Base-by-base conservation (phyloP, 1,140 invertebrate species). In the Diprion similis region DNA sequence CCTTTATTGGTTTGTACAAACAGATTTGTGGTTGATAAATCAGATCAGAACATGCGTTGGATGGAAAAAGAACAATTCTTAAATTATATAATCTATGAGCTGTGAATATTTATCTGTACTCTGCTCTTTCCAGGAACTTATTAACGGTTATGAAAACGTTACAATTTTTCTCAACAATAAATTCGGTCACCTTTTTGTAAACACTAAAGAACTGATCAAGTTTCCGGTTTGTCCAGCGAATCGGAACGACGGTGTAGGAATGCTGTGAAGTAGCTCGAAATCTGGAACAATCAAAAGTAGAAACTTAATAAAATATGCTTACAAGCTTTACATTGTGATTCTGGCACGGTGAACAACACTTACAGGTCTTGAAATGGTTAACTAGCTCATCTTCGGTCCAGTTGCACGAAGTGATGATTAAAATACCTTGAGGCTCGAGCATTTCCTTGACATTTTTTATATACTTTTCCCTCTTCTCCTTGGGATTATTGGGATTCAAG, bases 361-460 rank as follows among this genome's bases (percentile, higher is more conserved):
- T 81, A 91, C 91, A 81, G 71, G 88, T 82, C 19, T 86, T 81
- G 84, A 97, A 97, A 78, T 96, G 94, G 6, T 88, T 83, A 9
- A 91, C 74, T 37, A 99, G 83, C 86, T 99, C 96, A 1, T 92
- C 89, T 80, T 94, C 92, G 0, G 97, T 98, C 95, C 97, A 98
- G 84, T 98, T 98, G 86, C 97, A 99, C 0, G 97, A 98, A 1
- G 96, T 96, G 72, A 99, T 92, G 8, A 97, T 88, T 75, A 98
- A 94, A 48, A 93, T 82, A 46, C 94, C 94, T 72, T 90, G 80
- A 1, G 89, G 79, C n/a, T 81, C 78, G 24, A 96, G 81, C 71
- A 95, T 87, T 10, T 89, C 84, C 1, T 83, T 71, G 0, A 97
- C 88, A 80, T 93, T 94, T 15, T 90, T 77, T 1, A 94, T 90